phyloP scores from a whole-genome alignment of 2,888 invertebrate genomes.

The Slavum lentiscoides region DNA sequence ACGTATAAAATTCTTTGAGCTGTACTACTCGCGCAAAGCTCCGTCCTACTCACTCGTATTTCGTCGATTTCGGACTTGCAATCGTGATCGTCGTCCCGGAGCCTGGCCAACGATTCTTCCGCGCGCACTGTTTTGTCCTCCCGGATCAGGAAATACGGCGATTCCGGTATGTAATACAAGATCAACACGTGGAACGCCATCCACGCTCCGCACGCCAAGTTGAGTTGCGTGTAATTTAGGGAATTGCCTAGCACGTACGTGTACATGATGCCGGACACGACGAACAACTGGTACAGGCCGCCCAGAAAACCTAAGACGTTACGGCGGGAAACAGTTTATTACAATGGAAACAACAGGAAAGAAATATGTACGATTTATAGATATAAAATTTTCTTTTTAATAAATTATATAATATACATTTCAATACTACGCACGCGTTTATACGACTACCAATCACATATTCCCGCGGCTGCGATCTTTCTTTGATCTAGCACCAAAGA shows the following conservation, averaged over 20 bases:
- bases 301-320: slow-evolving; percentile 66
- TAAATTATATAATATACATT: too few species aligned
- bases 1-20: too few species aligned
- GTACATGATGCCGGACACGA: slow-evolving; percentile 78
- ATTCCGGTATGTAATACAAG: slow-evolving; percentile 76
- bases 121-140: slow-evolving; percentile 65
- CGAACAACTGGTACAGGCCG: slow-evolving; percentile 75
- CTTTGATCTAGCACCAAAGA: too few species aligned
- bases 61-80: slow-evolving; percentile 69
- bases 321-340: background rate
- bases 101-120: slow-evolving; percentile 67
- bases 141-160: slow-evolving; percentile 70
- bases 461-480: too few species aligned
- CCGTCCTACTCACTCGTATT: slow-evolving; percentile 29
- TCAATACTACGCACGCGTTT: too few species aligned
- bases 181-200: slow-evolving; percentile 69
- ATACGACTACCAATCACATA: too few species aligned
- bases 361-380: too few species aligned
- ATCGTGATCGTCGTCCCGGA: slow-evolving; percentile 71
- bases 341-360: too few species aligned
- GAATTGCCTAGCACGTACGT: slow-evolving; percentile 75
- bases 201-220: slow-evolving; percentile 69
- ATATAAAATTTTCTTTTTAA: too few species aligned
- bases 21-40: too few species aligned
- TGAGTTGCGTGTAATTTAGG: slow-evolving; percentile 73